Evolutionary conservation across 2,888 invertebrate genomes (phyloP), one percentile per base, ranked within the genome.

Genomic region (Metacarcinus magister): DNA sequence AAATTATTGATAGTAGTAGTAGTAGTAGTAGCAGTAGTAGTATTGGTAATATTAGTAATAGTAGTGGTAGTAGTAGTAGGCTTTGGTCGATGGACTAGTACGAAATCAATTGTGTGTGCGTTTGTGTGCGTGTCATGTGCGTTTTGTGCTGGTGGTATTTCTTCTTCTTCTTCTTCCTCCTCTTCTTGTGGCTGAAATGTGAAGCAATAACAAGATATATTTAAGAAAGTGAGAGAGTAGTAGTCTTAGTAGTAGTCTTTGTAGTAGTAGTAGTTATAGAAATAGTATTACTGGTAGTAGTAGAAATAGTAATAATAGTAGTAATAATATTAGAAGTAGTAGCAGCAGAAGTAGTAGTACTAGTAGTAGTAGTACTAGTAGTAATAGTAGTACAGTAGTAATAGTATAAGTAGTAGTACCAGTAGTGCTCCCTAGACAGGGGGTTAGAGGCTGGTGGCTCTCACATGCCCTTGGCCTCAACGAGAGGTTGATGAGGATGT

Each of bases 221-320:
- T 60, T 4, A 60, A 60, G 60, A 60, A 23, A 19, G 13, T 13
- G 19, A 54, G 8, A 0, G 13, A 93, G 75, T 54, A 75, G 93
- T 92, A 92, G 92, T 92, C 46, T 46, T 92, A 92, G 92, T 92
- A 92, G 91, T 91, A 91, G 91, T 91, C 44, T 46, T 91, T 46
- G 91, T 91, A 46, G 91, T 43, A 46, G 92, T 46, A 46, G 92
- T 92, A 92, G 92, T 46, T 46, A 48, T 92, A 92, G 92, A 46
- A 92, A n/a, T 92, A 92, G 91, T 91, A 23, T 54, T 60, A 60
- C 60, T 60, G 54, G 93, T 93, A 60, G 93, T 32, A 60, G 91
- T 44, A 91, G 91, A 44, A 91, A 43, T 92, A 92, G 92, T 92
- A 92, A 16, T 92, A 92, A 23, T 92, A 44, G 44, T 44, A 92